Base-by-base conservation (phyloP, 2,888 invertebrate genomes). In the Polydrusus cervinus region DNA sequence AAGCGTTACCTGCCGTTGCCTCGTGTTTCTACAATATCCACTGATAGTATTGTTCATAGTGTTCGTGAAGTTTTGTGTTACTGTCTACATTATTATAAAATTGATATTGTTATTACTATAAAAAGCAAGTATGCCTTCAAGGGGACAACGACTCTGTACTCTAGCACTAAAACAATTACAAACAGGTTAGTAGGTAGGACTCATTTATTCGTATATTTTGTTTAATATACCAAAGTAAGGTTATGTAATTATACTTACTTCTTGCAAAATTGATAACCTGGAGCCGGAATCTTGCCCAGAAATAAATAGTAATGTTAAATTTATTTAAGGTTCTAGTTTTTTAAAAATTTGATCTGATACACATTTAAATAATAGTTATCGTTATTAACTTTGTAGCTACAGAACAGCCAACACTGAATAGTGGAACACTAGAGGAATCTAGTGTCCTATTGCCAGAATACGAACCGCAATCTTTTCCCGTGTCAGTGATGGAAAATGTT, bases 141-240 rank as follows among this genome's bases (percentile, higher is more conserved):
- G 47, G 47, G 47, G 47, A 47, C 13, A 47, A 47, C 47, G 47
- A 47, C 47, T 47, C 14, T 47, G n/a, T 47, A n/a, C 47, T n/a
- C 47, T 47, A 7, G 47, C 47, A 14, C 47, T 47, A 14, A 1
- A 14, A 7, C n/a, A 47, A 47, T 13, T 6, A 47, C 47, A 47
- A n/a, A 47, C 47, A 47, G 14, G 47, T 47, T 14, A 47, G 47
- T 47, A 25, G 25, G 25, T 25, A 25, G n/a, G n/a, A 45, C 6
- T n/a, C 14, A 47, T 47, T 14, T 47, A 47, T 7, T 47, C 14
- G 6, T 47, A 47, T 47, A 14, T n/a, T 47, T 13, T 47, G 7
- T 40, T 11, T 9, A 5, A 40, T 40, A 1, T 40, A 40, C 40
- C 40, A 40, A 40, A 40, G 40, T 40, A 8, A 40, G 11, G 40